phyloP scores from a whole-genome alignment of 2,888 invertebrate genomes.

The Drosophila paranaensis region DNA sequence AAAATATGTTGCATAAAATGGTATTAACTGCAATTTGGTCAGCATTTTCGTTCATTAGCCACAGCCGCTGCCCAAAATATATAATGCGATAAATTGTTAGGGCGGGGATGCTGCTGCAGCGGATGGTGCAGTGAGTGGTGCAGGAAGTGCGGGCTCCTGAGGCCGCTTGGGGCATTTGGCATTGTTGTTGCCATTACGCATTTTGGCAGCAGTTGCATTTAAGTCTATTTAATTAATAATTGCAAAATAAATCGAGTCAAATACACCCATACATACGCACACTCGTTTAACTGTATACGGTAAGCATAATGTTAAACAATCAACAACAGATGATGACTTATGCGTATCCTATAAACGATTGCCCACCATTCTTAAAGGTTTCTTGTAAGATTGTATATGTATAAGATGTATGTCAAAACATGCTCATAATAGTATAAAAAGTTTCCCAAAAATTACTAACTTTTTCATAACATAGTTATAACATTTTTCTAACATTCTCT shows the following conservation, averaged over 20 bases:
- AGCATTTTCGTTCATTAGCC: conserved; percentile 60
- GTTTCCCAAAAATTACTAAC: background rate
- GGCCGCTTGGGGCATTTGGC: conserved; percentile 28
- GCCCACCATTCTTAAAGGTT: background rate
- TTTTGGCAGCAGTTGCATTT: conserved; percentile 66
- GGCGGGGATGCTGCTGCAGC: background rate
- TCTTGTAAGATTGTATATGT: no score
- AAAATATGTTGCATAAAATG: conserved; percentile 69
- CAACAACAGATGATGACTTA: background rate
- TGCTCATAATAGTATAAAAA: background rate
- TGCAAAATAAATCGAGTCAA: conserved; percentile 61
- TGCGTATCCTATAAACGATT: background rate
- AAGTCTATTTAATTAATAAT: conserved; percentile 68
- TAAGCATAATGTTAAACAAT: conserved; percentile 54
- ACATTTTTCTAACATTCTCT: background rate
- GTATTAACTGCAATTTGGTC: conserved; percentile 57
- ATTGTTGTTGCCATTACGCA: conserved; percentile 43
- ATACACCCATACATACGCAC: conserved; percentile 34
- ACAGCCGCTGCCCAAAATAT: conserved; percentile 51
- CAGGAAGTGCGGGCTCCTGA: background rate
- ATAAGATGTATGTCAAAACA: background rate
- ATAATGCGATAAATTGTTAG: conserved; percentile 45
- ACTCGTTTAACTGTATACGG: conserved; percentile 9
- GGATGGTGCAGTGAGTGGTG: background rate
- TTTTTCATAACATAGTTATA: background rate